phyloP scores from a whole-genome alignment of 2,888 invertebrate genomes.

The Dexiosoma caninum region DNA sequence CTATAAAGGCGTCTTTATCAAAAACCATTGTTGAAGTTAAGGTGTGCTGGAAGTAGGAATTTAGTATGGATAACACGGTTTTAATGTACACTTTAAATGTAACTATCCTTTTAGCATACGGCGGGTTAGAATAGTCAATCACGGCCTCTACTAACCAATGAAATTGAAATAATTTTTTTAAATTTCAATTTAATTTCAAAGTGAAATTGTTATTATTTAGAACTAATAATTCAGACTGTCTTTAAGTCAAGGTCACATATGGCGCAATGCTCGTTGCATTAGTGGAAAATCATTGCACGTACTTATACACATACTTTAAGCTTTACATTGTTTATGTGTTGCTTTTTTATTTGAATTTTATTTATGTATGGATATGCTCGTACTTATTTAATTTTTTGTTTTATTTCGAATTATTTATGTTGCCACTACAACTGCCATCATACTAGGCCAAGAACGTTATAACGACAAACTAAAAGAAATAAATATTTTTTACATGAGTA shows the following conservation, averaged over 20 bases:
- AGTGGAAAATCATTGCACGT: constrained; percentile 7
- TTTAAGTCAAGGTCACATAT: constrained; percentile 13
- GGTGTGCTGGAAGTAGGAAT: too few relatives aligned
- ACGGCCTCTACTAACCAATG: too few relatives aligned
- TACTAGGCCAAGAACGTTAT: constrained; percentile 31
- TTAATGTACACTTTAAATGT: too few relatives aligned
- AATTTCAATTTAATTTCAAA: too few relatives aligned
- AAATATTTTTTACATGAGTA: not conserved
- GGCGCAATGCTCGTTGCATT: constrained; percentile 19
- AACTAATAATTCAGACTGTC: not conserved
- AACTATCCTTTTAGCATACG: too few relatives aligned
- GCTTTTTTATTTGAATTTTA: not conserved
- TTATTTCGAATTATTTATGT: not conserved
- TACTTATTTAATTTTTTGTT: not conserved
- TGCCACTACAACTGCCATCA: constrained; percentile 1
- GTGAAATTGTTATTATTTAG: not conserved
- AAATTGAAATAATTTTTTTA: too few relatives aligned
- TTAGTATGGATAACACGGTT: too few relatives aligned
- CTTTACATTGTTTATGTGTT: not conserved
- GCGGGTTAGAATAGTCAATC: too few relatives aligned
- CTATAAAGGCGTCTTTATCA: too few relatives aligned
- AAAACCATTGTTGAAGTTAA: too few relatives aligned
- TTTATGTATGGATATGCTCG: too few relatives aligned
- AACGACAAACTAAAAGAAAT: not conserved
- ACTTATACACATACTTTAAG: not conserved